A percentile compares a stretch with the other conserved stretches of the same genome.
Evolutionary conservation across 2,797 vertebrate genomes (phyloP).

Genomic region (Valencia hispanica): DNA sequence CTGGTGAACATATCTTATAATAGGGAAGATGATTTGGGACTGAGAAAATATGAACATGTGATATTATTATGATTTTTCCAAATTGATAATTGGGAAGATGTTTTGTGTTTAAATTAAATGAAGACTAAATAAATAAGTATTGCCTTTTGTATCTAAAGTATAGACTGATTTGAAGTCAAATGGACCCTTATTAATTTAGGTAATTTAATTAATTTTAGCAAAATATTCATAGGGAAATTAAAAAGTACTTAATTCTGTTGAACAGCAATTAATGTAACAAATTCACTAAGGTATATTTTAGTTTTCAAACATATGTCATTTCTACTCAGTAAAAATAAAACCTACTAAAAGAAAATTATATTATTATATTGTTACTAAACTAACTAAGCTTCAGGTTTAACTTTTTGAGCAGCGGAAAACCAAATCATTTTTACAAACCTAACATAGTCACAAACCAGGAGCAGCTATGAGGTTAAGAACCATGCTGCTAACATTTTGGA

Average conservation of each 20-base stretch:
- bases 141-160: neutral
- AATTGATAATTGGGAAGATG: no score
- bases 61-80: no score
- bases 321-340: neutral
- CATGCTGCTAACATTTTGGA: constrained; percentile 40
- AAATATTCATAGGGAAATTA: neutral
- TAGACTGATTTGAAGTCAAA: neutral
- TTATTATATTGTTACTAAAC: no score
- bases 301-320: neutral
- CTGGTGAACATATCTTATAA: neutral
- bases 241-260: neutral
- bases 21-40: neutral
- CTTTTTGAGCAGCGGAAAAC: neutral
- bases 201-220: neutral
- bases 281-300: neutral
- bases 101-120: neutral
- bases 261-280: neutral
- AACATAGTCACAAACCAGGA: constrained; percentile 58
- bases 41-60: no score
- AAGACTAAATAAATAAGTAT: neutral
- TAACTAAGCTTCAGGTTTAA: neutral
- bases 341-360: no score
- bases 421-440: constrained; percentile 71
- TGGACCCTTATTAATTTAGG: no score
- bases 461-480: constrained; percentile 16